These are phyloP conservation scores for Drosophila demipolita DNA, from an alignment of 2,888 invertebrate species.

Conservation along the genomic window DNA sequence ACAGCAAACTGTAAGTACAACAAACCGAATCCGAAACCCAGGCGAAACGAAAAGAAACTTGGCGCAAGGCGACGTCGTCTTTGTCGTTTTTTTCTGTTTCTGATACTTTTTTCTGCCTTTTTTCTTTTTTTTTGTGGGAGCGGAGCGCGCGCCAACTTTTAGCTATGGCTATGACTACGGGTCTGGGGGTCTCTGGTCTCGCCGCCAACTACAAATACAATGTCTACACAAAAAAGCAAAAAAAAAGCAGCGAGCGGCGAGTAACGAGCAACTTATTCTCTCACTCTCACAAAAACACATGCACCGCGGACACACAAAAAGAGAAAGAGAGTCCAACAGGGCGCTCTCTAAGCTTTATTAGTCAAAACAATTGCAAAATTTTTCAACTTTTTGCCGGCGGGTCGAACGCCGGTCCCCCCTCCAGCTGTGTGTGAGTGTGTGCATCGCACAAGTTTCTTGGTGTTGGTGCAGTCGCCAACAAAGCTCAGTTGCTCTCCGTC, in stretches of 20 bases:
- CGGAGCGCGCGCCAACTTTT: conserved; percentile 72
- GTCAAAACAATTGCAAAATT: conserved; percentile 77
- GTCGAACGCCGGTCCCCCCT: conserved; percentile 39
- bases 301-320: not conserved
- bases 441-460: conserved; percentile 44
- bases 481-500: conserved; percentile 42
- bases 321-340: not conserved
- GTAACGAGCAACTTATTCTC: conserved; percentile 37
- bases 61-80: conserved; percentile 53
- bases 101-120: conserved; percentile 8
- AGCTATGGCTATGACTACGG: conserved; percentile 63
- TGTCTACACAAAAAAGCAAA: conserved; percentile 51
- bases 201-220: conserved; percentile 69
- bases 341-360: conserved; percentile 76
- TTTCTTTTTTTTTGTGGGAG: conserved; percentile 42
- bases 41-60: conserved; percentile 62
- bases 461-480: conserved; percentile 66
- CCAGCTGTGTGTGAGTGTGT: conserved; percentile 39
- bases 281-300: conserved; percentile 20
- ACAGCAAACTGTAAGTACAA: conserved; percentile 57
- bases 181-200: conserved; percentile 68
- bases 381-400: conserved; percentile 70
- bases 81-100: conserved; percentile 13
- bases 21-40: conserved; percentile 66
- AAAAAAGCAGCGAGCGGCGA: conserved; percentile 42